Conservation (phyloP, 2,113 vertebrate genomes). For the Semnopithecus entellus region DNA sequence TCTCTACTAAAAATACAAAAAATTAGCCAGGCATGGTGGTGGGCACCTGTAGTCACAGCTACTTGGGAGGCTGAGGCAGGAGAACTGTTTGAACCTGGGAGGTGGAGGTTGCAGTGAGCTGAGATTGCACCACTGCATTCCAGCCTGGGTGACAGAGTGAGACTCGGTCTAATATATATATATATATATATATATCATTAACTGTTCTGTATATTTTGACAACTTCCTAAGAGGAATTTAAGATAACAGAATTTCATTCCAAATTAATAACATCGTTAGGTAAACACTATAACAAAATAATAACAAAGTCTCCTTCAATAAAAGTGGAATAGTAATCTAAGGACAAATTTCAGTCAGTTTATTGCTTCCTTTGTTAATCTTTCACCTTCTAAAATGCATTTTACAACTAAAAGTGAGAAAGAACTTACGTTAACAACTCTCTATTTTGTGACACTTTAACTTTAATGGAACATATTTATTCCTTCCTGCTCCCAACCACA, state of each 20-base stretch:
- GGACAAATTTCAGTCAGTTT: slow-evolving; percentile 45
- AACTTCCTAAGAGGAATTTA: slow-evolving; percentile 29
- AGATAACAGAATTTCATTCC: slow-evolving; percentile 41
- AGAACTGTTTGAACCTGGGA: too few relatives aligned
- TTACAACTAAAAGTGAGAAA: slow-evolving; percentile 67
- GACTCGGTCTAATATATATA: too few relatives aligned
- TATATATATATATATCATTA: not conserved
- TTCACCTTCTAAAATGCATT: slow-evolving; percentile 64
- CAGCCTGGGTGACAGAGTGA: too few relatives aligned
- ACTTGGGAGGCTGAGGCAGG: too few relatives aligned
- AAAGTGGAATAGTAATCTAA: slow-evolving; percentile 47
- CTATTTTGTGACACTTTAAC: slow-evolving; percentile 51
- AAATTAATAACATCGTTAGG: slow-evolving; percentile 47
- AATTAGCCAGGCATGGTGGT: too few relatives aligned
- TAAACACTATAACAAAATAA: slow-evolving; percentile 55
- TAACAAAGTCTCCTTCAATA: slow-evolving; percentile 41
- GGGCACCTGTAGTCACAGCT: too few relatives aligned
- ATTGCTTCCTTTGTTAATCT: slow-evolving; percentile 58
- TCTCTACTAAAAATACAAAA: too few relatives aligned
- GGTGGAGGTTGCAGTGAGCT: too few relatives aligned
- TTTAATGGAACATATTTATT: slow-evolving; percentile 37
- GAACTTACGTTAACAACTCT: slow-evolving; percentile 49
- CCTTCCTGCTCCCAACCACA: not conserved
- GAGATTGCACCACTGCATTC: too few relatives aligned
- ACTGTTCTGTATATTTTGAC: not conserved